Percentiles rank a stretch among this genome's conserved stretches.
Conservation (phyloP, 2,113 vertebrate genomes). For the Tupaia chinensis region DNA sequence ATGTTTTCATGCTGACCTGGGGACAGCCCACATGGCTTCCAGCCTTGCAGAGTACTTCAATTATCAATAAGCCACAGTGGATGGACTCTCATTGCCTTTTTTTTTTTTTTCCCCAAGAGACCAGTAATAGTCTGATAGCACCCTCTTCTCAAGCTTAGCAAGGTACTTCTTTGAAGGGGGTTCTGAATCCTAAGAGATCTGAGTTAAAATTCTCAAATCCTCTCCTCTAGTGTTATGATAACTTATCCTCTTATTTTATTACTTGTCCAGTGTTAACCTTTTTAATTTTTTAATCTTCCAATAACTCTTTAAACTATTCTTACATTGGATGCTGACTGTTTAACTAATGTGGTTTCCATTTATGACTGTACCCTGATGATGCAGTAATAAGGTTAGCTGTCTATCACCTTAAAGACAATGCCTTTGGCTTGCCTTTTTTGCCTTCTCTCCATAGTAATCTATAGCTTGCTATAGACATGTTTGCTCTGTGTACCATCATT, state of each 20-base stretch:
- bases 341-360: neutral
- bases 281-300: neutral
- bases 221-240: neutral
- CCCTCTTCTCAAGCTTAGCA: neutral
- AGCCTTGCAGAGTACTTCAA: too few species aligned
- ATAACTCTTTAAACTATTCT: neutral
- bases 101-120: neutral
- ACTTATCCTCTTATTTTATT: neutral
- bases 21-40: too few species aligned
- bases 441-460: neutral
- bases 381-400: neutral
- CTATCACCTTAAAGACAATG: neutral
- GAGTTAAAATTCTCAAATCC: neutral
- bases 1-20: too few species aligned
- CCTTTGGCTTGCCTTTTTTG: neutral
- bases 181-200: neutral
- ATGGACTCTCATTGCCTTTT: too few species aligned
- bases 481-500: neutral
- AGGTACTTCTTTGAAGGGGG: neutral
- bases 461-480: neutral
- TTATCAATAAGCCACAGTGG: too few species aligned
- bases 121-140: neutral
- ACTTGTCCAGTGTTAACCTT: neutral
- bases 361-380: neutral
- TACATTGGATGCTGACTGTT: constrained; percentile 3